phyloP scores from a whole-genome alignment of 2,113 vertebrate species.

The Cynocephalus volans region DNA sequence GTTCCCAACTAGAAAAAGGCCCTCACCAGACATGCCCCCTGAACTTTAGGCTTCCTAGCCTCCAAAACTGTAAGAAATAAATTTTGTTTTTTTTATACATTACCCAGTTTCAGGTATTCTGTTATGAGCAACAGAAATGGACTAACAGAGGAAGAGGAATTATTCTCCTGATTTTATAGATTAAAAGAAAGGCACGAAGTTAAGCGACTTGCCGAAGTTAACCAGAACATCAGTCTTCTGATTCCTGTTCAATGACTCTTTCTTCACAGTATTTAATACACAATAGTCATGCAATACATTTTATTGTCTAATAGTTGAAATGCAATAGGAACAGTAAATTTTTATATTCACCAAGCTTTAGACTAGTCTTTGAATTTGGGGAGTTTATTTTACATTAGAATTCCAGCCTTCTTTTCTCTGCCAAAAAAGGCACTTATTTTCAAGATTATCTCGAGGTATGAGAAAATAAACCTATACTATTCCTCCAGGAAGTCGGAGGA shows the following conservation, averaged over 20 bases:
- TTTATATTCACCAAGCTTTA: background rate
- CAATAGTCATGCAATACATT: background rate
- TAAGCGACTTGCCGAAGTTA: constrained; percentile 20
- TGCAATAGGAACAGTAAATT: background rate
- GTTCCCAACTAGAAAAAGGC: no score
- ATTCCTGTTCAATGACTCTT: background rate
- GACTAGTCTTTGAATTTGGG: background rate
- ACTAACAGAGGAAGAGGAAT: background rate
- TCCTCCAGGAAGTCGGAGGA: background rate
- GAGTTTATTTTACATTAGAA: constrained; percentile 38
- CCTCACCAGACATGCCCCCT: no score
- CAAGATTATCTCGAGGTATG: background rate
- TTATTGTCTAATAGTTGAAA: background rate
- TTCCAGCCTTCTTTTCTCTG: constrained; percentile 21
- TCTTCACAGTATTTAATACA: constrained; percentile 25
- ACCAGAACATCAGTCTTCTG: background rate
- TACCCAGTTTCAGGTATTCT: no score
- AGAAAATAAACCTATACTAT: constrained; percentile 32
- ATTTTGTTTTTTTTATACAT: no score
- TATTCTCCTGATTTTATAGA: constrained; percentile 13
- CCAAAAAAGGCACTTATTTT: constrained; percentile 14
- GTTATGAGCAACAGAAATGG: no score
- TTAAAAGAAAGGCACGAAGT: background rate
- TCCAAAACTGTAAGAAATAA: no score
- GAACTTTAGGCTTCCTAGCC: no score